Conservation (phyloP, 1,140 invertebrate species). For the Meteorus sp. region DNA sequence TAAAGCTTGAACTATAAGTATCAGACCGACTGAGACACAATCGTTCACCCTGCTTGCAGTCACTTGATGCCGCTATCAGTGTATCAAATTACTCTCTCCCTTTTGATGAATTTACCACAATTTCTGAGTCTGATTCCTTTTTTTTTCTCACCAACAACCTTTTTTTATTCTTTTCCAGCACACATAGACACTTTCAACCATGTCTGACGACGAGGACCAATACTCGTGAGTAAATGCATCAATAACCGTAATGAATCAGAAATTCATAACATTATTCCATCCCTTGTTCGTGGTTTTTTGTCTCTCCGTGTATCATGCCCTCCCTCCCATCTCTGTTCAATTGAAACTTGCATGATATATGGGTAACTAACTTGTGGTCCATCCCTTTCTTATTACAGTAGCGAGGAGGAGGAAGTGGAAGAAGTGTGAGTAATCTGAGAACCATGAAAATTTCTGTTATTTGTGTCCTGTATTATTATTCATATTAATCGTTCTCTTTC, state of each 20-base stretch:
- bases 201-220: conserved; percentile 61
- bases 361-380: conserved; percentile 37
- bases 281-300: too few species aligned
- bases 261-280: too few species aligned
- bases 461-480: neutral
- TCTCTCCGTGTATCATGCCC: neutral
- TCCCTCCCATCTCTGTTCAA: neutral
- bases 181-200: conserved; percentile 49
- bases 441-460: conserved; percentile 2
- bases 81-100: conserved; percentile 51
- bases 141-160: too few species aligned
- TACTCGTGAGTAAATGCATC: conserved; percentile 55
- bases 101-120: neutral
- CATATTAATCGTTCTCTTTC: neutral
- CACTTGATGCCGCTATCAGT: conserved; percentile 41
- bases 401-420: conserved; percentile 54
- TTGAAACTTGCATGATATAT: conserved; percentile 1
- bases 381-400: conserved; percentile 47
- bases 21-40: too few species aligned
- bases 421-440: conserved; percentile 50
- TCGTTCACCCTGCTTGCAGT: too few species aligned
- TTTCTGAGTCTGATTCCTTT: conserved; percentile 28
- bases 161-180: conserved; percentile 54
- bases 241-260: neutral
- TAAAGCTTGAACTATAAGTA: conserved; percentile 51